A percentile compares a stretch with the other conserved stretches of the same genome.
phyloP scores from a whole-genome alignment of 2,113 vertebrate species.

The Istiophorus platypterus region DNA sequence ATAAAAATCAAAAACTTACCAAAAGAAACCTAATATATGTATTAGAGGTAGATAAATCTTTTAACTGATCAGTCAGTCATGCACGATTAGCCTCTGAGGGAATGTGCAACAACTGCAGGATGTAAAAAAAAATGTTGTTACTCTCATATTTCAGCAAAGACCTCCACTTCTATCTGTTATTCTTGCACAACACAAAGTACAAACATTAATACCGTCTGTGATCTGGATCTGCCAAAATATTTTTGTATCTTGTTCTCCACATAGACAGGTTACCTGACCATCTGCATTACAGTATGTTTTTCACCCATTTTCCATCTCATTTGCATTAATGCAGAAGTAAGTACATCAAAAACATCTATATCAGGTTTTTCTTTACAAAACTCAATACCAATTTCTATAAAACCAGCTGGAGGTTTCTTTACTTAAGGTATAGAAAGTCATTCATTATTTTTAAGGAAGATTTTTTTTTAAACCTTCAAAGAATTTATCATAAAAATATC shows the following conservation, averaged over 20 bases:
- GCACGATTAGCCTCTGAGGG: neutral
- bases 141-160: neutral
- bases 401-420: neutral
- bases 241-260: too few relatives aligned
- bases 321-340: neutral
- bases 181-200: too few relatives aligned
- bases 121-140: neutral
- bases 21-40: too few relatives aligned
- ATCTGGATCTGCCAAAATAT: too few relatives aligned
- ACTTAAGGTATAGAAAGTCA: neutral
- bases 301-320: neutral
- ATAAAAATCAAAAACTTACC: neutral
- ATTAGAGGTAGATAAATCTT: too few relatives aligned
- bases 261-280: neutral
- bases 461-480: conserved; percentile 12
- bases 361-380: neutral
- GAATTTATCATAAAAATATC: neutral
- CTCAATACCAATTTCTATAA: neutral
- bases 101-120: neutral
- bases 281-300: neutral
- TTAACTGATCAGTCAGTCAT: too few relatives aligned
- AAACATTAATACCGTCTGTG: too few relatives aligned
- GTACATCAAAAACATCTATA: neutral
- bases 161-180: neutral
- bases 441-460: neutral